Conservation (phyloP, 2,888 invertebrate genomes). For the Apocheima hispidaria region DNA sequence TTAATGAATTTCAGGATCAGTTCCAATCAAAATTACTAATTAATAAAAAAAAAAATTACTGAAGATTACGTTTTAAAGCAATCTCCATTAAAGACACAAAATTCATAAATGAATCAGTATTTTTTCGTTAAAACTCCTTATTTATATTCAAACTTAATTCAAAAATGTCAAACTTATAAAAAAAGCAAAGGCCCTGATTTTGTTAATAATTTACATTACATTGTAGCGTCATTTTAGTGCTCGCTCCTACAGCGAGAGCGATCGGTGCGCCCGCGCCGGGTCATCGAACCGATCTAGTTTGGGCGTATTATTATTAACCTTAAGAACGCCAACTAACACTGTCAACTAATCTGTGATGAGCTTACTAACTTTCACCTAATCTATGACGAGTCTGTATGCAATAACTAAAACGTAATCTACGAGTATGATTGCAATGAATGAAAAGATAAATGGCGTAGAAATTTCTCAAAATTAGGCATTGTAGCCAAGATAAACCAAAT, state of each 20-base stretch:
- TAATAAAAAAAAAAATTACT: no score
- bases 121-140: no score
- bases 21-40: no score
- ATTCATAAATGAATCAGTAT: no score
- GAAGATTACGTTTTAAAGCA: no score
- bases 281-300: constrained; percentile 85
- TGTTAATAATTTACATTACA: neutral
- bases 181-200: no score
- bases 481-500: neutral
- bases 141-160: no score
- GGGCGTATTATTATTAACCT: constrained; percentile 84
- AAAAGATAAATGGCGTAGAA: neutral
- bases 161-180: no score
- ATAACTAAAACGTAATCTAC: constrained; percentile 8
- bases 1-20: no score
- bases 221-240: constrained; percentile 73
- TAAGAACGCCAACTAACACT: constrained; percentile 58
- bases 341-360: constrained; percentile 23
- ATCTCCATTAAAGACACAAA: no score
- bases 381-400: neutral
- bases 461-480: neutral
- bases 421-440: neutral
- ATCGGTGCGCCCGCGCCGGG: constrained; percentile 74
- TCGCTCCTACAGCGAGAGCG: constrained; percentile 62
- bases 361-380: constrained; percentile 16